Conservation (phyloP, 2,888 invertebrate species). For the Amphipyra tragopoginis region DNA sequence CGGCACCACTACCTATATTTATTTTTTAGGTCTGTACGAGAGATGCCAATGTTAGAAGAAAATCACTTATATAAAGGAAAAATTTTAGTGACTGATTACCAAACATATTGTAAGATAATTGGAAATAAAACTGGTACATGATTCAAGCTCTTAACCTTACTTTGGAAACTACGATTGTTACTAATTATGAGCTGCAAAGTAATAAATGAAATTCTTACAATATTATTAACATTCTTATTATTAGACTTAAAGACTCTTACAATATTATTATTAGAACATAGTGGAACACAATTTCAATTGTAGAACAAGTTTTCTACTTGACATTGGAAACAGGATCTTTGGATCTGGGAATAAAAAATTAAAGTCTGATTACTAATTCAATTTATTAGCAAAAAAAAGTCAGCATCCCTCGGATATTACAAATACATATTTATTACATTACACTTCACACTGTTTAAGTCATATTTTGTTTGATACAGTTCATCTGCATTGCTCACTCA, state of each 20-base stretch:
- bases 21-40: constrained; percentile 75
- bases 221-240: too few species aligned
- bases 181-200: neutral
- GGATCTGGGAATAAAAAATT: constrained; percentile 83
- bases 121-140: constrained; percentile 52
- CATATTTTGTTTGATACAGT: constrained; percentile 62
- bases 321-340: constrained; percentile 78
- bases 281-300: constrained; percentile 10
- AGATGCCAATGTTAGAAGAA: constrained; percentile 77
- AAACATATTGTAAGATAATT: constrained; percentile 85
- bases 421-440: constrained; percentile 70
- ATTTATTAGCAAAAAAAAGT: constrained; percentile 78
- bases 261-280: constrained; percentile 42
- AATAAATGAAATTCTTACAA: constrained; percentile 38
- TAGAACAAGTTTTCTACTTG: constrained; percentile 52
- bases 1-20: too few species aligned
- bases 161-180: neutral
- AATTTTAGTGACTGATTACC: constrained; percentile 83
- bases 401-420: constrained; percentile 61
- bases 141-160: neutral
- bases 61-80: constrained; percentile 83
- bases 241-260: constrained; percentile 8
- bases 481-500: constrained; percentile 78
- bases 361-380: constrained; percentile 70
- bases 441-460: constrained; percentile 78